Conservation (phyloP, 1,140 invertebrate species). For the Ephestia elutella region DNA sequence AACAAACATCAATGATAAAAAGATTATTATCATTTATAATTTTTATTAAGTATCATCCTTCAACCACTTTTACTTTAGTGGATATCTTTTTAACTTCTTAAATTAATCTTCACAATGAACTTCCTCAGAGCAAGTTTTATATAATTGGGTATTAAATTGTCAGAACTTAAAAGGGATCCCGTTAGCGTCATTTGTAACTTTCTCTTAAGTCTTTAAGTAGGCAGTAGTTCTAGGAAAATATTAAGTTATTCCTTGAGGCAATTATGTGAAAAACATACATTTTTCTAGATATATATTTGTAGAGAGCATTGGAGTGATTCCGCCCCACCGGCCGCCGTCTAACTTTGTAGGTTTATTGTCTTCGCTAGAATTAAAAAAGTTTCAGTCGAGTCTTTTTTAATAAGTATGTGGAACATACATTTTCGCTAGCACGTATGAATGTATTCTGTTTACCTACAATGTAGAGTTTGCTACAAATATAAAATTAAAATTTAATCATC, state of each 20-base stretch:
- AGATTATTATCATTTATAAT: too few relatives aligned
- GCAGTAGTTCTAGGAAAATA: too few relatives aligned
- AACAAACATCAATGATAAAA: too few relatives aligned
- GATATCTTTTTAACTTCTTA: background rate
- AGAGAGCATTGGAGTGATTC: constrained; percentile 22
- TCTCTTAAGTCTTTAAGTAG: constrained; percentile 1
- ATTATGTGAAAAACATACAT: background rate
- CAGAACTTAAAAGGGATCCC: background rate
- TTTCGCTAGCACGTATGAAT: constrained; percentile 1
- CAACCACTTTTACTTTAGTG: too few relatives aligned
- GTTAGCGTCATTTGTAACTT: background rate
- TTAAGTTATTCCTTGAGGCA: background rate
- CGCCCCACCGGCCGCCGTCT: constrained; percentile 12
- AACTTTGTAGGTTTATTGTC: constrained; percentile 46
- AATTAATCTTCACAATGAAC: background rate
- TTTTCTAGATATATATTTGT: background rate
- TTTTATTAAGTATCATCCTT: too few relatives aligned
- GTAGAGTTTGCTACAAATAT: too few relatives aligned
- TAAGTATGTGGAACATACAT: constrained; percentile 22
- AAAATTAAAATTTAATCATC: too few relatives aligned
- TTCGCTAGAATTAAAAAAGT: constrained; percentile 49
- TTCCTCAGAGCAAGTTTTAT: background rate
- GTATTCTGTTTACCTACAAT: too few relatives aligned
- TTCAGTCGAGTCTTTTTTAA: constrained; percentile 25
- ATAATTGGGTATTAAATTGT: background rate